Conservation (phyloP, 2,113 vertebrate genomes). For the Crotalus helleri region DNA sequence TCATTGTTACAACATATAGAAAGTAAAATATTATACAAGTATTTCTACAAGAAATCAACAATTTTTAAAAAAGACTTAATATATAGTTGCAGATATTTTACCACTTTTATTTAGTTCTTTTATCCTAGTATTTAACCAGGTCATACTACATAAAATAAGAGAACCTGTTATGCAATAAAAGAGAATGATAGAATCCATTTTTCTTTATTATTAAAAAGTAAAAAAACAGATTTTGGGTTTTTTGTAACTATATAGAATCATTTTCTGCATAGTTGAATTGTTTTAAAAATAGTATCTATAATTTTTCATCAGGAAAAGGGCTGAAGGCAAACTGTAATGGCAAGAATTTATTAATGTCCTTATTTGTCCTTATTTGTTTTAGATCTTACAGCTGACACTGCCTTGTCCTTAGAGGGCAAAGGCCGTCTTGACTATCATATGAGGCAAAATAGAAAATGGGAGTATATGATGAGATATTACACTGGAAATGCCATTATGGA, state of each 20-base stretch:
- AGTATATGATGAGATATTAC: constrained; percentile 75
- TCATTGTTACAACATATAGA: neutral
- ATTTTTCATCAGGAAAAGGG: neutral
- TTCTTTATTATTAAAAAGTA: neutral
- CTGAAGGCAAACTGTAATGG: neutral
- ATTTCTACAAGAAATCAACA: neutral
- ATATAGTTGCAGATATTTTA: neutral
- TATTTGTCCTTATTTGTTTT: constrained; percentile 8
- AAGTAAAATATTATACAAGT: neutral
- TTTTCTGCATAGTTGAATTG: neutral
- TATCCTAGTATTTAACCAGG: neutral
- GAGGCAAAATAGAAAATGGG: constrained; percentile 81
- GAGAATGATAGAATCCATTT: neutral
- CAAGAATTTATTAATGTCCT: neutral
- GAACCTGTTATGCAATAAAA: neutral
- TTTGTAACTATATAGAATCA: neutral
- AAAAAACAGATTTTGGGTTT: neutral
- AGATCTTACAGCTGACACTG: constrained; percentile 89
- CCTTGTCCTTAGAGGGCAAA: constrained; percentile 87
- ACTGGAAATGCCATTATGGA: constrained; percentile 47
- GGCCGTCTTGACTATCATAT: constrained; percentile 88
- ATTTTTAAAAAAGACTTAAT: neutral
- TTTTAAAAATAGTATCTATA: neutral
- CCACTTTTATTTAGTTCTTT: neutral
- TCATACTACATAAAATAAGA: neutral